Percentiles rank a stretch among this genome's conserved stretches.
These are phyloP conservation scores for Choristoneura fumiferana DNA, from an alignment of 1,140 invertebrate genomes.

Conservation along the genomic window DNA sequence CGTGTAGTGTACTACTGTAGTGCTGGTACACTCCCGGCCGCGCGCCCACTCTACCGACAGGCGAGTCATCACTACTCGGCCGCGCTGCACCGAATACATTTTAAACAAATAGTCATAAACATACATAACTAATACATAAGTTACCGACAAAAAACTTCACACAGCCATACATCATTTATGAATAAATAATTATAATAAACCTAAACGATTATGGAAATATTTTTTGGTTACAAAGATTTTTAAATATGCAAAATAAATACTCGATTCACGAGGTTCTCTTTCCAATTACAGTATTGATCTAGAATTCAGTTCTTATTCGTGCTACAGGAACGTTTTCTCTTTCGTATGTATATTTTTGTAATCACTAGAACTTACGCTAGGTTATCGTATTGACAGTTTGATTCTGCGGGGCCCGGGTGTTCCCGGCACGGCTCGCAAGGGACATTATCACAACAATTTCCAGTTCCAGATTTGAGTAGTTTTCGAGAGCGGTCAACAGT, in stretches of 20 bases:
- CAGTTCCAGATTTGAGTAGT: neutral
- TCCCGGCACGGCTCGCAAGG: neutral
- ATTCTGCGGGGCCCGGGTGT: neutral
- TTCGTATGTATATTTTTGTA: constrained; percentile 38
- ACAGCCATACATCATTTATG: constrained; percentile 40
- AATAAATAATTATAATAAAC: constrained; percentile 35
- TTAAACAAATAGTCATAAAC: constrained; percentile 28
- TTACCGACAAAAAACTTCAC: constrained; percentile 36
- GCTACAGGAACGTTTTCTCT: constrained; percentile 58
- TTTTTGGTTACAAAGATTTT: constrained; percentile 57
- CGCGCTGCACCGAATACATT: constrained; percentile 1
- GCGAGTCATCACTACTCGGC: neutral
- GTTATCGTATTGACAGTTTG: neutral
- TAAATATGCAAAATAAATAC: constrained; percentile 51
- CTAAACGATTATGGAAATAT: constrained; percentile 52
- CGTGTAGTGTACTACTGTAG: too few relatives aligned
- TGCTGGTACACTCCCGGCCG: too few relatives aligned
- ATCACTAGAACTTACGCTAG: constrained; percentile 19
- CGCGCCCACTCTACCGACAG: neutral
- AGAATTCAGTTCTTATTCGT: constrained; percentile 43
- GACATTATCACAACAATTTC: constrained; percentile 7
- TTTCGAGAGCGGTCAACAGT: neutral
- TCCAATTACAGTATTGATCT: constrained; percentile 23
- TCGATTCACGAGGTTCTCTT: constrained; percentile 30
- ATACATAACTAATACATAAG: constrained; percentile 33